Conservation (phyloP, 2,888 invertebrate species). For the Dione juno region DNA sequence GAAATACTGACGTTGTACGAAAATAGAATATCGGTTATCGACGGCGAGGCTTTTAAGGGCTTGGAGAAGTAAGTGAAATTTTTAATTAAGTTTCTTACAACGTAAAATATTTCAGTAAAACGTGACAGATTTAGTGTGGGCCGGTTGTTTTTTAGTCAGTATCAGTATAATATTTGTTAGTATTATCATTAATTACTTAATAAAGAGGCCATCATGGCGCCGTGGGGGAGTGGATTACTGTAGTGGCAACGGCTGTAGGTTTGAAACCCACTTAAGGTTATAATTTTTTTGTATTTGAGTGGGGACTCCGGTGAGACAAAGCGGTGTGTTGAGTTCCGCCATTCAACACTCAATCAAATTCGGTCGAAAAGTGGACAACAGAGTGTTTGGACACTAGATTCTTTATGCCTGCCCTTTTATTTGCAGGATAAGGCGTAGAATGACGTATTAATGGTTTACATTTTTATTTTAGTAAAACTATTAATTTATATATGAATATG, state of each 20-base stretch:
- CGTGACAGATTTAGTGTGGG: not conserved
- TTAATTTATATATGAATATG: too few species aligned
- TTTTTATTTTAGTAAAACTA: too few species aligned
- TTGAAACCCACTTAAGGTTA: too few species aligned
- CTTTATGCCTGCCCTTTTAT: not conserved
- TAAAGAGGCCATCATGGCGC: too few species aligned
- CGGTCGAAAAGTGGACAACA: not conserved
- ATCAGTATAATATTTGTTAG: not conserved
- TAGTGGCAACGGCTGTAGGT: too few species aligned
- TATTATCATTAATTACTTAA: not conserved
- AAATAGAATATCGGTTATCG: conserved; percentile 90
- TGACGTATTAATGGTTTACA: too few species aligned
- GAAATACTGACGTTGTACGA: conserved; percentile 94
- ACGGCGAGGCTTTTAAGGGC: conserved; percentile 92
- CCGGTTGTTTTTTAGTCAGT: not conserved
- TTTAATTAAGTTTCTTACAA: conserved; percentile 15
- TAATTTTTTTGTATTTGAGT: too few species aligned
- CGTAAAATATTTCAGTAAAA: not conserved
- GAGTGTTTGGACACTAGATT: not conserved
- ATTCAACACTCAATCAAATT: too few species aligned
- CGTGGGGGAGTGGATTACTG: too few species aligned
- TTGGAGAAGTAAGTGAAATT: conserved; percentile 89
- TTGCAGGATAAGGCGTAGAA: not conserved
- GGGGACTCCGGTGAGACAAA: too few species aligned
- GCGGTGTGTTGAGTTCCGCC: too few species aligned